Evolutionary conservation across 2,888 invertebrate species (phyloP).

Genomic region (Cephus runcator): DNA sequence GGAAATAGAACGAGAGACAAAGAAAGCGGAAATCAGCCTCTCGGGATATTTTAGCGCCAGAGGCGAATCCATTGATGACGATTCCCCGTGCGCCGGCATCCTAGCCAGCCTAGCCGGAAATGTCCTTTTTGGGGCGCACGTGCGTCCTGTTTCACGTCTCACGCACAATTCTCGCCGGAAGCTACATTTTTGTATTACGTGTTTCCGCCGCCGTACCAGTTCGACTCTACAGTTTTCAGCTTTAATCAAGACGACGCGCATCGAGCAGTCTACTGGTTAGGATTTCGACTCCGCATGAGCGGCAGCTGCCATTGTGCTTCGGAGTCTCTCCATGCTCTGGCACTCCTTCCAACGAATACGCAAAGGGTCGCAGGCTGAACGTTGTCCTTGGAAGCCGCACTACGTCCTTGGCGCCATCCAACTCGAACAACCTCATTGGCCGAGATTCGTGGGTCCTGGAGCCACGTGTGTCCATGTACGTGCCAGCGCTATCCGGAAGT

Average conservation of each 20-base stretch:
- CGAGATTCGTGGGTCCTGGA: too few species aligned
- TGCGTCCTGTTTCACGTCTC: constrained; percentile 25
- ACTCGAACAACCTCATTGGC: too few species aligned
- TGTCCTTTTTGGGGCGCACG: constrained; percentile 22
- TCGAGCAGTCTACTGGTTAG: too few species aligned
- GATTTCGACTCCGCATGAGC: too few species aligned
- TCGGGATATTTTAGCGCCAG: constrained; percentile 48
- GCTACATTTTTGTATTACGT: constrained; percentile 46
- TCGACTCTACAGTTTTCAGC: background rate
- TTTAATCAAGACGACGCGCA: background rate
- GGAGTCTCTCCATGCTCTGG: too few species aligned
- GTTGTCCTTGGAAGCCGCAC: too few species aligned
- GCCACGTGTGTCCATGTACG: too few species aligned
- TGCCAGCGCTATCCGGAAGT: too few species aligned
- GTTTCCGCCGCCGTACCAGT: background rate
- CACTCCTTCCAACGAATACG: too few species aligned
- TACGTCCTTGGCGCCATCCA: too few species aligned
- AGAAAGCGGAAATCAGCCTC: constrained; percentile 44
- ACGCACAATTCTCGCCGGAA: constrained; percentile 39
- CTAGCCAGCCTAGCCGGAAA: constrained; percentile 24
- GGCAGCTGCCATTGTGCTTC: too few species aligned
- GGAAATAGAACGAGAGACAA: constrained; percentile 14
- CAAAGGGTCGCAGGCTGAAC: too few species aligned
- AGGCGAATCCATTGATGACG: constrained; percentile 49
- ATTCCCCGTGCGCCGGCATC: constrained; percentile 25